Conservation (phyloP, 2,113 vertebrate genomes). For the Pollachius pollachius region DNA sequence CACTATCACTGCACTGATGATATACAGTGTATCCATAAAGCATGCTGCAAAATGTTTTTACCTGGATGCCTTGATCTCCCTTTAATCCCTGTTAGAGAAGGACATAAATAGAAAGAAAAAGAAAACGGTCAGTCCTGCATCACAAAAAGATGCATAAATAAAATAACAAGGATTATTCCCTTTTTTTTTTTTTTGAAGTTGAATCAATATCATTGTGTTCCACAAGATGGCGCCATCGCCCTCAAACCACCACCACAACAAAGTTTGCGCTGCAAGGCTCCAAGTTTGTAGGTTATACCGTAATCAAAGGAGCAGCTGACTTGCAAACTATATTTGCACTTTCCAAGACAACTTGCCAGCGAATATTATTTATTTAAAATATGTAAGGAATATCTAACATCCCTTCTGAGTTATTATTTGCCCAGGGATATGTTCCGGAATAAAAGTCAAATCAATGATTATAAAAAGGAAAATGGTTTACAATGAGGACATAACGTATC, state of each 20-base stretch:
- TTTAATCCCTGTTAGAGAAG: conserved; percentile 52
- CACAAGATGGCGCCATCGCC: conserved; percentile 21
- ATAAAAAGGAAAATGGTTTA: background rate
- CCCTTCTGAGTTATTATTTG: too few species aligned
- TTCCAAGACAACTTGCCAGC: too few species aligned
- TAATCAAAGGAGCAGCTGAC: background rate
- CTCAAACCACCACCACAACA: background rate
- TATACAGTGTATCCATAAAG: background rate
- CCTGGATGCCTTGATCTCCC: conserved; percentile 64
- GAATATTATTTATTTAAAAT: too few species aligned
- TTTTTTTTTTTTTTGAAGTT: background rate
- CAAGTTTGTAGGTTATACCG: background rate
- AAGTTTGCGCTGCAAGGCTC: too few species aligned
- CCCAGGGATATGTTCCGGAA: too few species aligned
- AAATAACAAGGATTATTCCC: background rate
- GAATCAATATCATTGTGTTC: background rate
- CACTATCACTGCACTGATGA: conserved; percentile 1
- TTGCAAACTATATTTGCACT: too few species aligned
- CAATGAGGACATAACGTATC: background rate
- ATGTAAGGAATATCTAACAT: too few species aligned
- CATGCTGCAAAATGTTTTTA: conserved; percentile 30
- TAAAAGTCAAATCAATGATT: background rate
- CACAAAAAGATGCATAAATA: background rate
- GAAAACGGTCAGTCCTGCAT: background rate
- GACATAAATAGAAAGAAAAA: conserved; percentile 1